phyloP scores from a whole-genome alignment of 2,888 invertebrate genomes.

The Spicauda simplicius region DNA sequence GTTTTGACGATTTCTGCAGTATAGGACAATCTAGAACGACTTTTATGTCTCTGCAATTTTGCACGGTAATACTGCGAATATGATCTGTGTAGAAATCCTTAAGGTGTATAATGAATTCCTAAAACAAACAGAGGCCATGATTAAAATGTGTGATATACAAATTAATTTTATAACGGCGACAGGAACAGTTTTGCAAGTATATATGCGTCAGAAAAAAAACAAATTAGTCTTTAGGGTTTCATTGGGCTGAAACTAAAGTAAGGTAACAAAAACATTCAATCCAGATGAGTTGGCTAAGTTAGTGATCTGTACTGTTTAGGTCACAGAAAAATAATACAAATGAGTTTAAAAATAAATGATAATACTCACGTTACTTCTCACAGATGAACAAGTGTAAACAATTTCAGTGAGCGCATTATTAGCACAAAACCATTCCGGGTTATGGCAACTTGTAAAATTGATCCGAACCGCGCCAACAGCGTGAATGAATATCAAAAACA shows the following conservation, averaged over 20 bases:
- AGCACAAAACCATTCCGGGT: conserved; percentile 74
- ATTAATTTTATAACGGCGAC: too few species aligned
- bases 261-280: too few species aligned
- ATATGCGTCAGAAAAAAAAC: too few species aligned
- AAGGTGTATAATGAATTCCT: conserved; percentile 79
- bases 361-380: conserved; percentile 67
- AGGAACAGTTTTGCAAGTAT: too few species aligned
- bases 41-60: conserved; percentile 77
- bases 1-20: conserved; percentile 66
- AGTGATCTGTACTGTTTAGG: too few species aligned
- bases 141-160: too few species aligned
- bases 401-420: conserved; percentile 65
- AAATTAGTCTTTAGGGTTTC: too few species aligned
- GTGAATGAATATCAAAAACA: conserved; percentile 47
- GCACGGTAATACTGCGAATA: conserved; percentile 72
- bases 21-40: conserved; percentile 77
- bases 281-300: too few species aligned
- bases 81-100: conserved; percentile 80
- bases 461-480: conserved; percentile 61
- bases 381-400: conserved; percentile 63
- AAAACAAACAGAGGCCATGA: conserved; percentile 54
- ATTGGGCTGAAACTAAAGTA: too few species aligned
- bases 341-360: background rate
- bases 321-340: too few species aligned
- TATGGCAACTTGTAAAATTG: conserved; percentile 72